phyloP scores from a whole-genome alignment of 2,797 vertebrate species.

The Sebastes itinus region DNA sequence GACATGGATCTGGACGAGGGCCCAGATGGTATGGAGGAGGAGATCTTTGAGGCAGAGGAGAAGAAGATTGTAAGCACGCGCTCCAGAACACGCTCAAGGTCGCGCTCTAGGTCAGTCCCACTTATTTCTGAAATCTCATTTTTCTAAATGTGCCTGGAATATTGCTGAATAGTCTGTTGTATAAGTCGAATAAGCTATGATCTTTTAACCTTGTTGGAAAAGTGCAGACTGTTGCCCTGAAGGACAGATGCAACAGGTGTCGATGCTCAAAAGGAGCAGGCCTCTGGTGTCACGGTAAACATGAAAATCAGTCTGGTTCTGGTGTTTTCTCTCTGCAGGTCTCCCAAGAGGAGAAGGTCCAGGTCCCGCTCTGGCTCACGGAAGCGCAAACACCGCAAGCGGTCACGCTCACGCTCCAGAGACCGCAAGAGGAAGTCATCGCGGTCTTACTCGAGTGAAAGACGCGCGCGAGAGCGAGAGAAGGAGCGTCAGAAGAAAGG shows the following conservation, averaged over 20 bases:
- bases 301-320: not conserved
- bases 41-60: constrained; percentile 92
- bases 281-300: not conserved
- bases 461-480: constrained; percentile 92
- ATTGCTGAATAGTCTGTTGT: not conserved
- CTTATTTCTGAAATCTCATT: not conserved
- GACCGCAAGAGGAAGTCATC: constrained; percentile 97
- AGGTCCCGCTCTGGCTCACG: constrained; percentile 96
- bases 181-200: not conserved
- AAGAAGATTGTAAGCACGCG: constrained; percentile 90
- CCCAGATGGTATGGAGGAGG: constrained; percentile 92
- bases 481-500: constrained; percentile 98
- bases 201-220: not conserved
- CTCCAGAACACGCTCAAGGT: constrained; percentile 93
- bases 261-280: accelerated
- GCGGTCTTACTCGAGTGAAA: constrained; percentile 96
- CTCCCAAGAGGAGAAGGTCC: constrained; percentile 94
- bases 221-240: not conserved
- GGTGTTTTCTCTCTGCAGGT: constrained; percentile 77
- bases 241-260: not conserved
- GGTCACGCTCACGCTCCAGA: constrained; percentile 93
- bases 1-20: constrained; percentile 99
- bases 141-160: not conserved
- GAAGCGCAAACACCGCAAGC: constrained; percentile 95
- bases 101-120: constrained; percentile 90